phyloP scores from a whole-genome alignment of 2,888 invertebrate genomes.

The Enchytraeus crypticus region DNA sequence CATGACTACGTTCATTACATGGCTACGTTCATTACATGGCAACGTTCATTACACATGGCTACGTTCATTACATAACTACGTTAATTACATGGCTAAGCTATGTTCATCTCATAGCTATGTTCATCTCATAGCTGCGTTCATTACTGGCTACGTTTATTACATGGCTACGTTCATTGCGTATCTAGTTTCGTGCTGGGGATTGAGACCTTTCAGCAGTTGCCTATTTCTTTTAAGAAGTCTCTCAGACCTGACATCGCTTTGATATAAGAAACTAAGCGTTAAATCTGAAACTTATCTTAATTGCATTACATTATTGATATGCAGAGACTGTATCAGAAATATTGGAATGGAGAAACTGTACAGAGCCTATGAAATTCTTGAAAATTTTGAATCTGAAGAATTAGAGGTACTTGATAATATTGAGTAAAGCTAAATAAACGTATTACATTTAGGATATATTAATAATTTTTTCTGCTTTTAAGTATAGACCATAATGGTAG shows the following conservation, averaged over 20 bases:
- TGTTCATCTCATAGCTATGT: not conserved
- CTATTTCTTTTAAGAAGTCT: not conserved
- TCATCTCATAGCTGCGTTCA: not conserved
- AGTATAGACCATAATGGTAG: too few species aligned
- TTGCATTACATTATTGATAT: not conserved
- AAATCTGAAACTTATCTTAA: not conserved
- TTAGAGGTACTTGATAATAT: conserved; percentile 36
- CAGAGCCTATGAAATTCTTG: conserved; percentile 44
- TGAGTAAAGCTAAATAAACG: not conserved
- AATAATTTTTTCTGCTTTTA: not conserved
- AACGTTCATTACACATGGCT: too few species aligned
- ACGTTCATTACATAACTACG: too few species aligned
- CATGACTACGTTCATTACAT: too few species aligned
- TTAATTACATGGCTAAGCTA: too few species aligned
- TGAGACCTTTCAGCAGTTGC: not conserved
- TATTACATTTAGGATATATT: not conserved
- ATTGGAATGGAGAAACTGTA: conserved; percentile 40
- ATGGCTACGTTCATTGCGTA: not conserved
- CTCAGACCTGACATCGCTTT: not conserved
- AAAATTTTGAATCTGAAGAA: conserved; percentile 44
- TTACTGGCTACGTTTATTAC: not conserved
- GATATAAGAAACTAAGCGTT: too few species aligned
- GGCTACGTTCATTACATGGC: too few species aligned
- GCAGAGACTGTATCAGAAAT: conserved; percentile 45
- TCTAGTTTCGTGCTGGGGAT: not conserved